Base-by-base conservation (phyloP, 2,113 vertebrate species). In the Egretta garzetta region DNA sequence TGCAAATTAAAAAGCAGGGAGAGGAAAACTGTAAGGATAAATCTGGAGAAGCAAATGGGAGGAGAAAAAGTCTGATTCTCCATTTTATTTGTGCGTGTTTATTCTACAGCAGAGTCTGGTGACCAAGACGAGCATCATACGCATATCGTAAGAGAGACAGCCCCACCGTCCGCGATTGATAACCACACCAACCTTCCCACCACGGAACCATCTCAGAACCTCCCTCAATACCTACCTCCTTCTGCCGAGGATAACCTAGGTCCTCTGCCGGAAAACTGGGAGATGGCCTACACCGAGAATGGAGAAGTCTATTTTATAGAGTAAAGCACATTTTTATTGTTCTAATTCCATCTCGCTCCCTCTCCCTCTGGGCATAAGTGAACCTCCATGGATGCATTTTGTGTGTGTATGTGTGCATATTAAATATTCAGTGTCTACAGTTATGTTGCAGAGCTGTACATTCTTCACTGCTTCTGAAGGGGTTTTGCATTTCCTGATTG, bases 291-390 rank as follows among this genome's bases (percentile, higher is more conserved):
- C 98, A 99, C 99, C 9, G 99, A 99, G 98, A 99, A 98, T 12
- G 99, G 99, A 98, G 99, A 99, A 99, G 99, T 99, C 99, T 99
- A 99, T 98, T 99, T 99, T 96, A 99, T 99, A 99, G 99, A 99
- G 99, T 99, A 98, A 98, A 97, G 98, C 98, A 92, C 95, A 35
- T 86, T 95, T 59, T 67, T 94, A 43, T 86, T 96, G 49, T 73
- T 91, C 41, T 74, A 8, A 35, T 81, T 67, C 49, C 45, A 3
- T 39, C 24, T 63, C 41, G 67, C 26, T 35, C 10, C 50, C 24
- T 67, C 49, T 80, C 20, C n/a, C 74, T 80, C 15, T 81, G 80
- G 66, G 76, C 77, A 75, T 28, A 16, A 55, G 35, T 26, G 19
- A 94, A 80, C 50, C 47, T 62, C 84, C 14, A 0, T 7, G 55